Base-by-base conservation (phyloP, 30 jellyfish, hydroid and myxozoan genomes). In the Chrysaora quinquecirrha region DNA sequence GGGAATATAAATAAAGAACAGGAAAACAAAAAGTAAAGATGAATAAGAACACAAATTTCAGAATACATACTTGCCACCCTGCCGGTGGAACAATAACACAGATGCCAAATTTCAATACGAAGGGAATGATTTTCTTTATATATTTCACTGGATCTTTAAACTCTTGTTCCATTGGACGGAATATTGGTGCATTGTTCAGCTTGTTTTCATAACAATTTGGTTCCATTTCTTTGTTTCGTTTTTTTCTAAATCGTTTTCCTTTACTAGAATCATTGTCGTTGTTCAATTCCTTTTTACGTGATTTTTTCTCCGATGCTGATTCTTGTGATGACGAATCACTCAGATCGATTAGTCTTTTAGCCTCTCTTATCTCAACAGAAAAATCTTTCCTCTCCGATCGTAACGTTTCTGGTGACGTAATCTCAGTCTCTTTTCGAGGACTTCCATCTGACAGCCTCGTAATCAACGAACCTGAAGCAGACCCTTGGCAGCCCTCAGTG, bases 161-260 rank as follows among this genome's bases (percentile, higher is more conserved):
- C 25, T 85, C 95, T 43, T 85, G 95, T 29, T 85, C 95, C 95
- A 85, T 85, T 48, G 95, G 95, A 28, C 89, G 75, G 43, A 85
- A 75, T 6, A 73, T 76, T 10, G 89, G 95, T 1, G 88, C 95
- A 1, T 1, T 24, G 21, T 64, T 81, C n/a, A 85, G 34, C 19
- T 34, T 83, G 20, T 29, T 33, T 30, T 75, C 95, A 38, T 27
- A 85, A 12, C 43, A 18, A 54, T 60, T 82, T 3, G 61, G 75
- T 10, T 69, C 92, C 4, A 23, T 32, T 10, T 52, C 68, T 23
- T 49, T 80, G 19, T 48, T 48, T 20, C 77, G 29, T 3, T 35
- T 80, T 30, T 32, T 61, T 49, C 32, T 48, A 12, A 67, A 31
- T 32, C 46, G 35, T 48, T 77, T 48, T 2, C 38, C 68, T 52